phyloP scores from a whole-genome alignment of 2,888 invertebrate genomes.

The Drosophila seclusa region DNA sequence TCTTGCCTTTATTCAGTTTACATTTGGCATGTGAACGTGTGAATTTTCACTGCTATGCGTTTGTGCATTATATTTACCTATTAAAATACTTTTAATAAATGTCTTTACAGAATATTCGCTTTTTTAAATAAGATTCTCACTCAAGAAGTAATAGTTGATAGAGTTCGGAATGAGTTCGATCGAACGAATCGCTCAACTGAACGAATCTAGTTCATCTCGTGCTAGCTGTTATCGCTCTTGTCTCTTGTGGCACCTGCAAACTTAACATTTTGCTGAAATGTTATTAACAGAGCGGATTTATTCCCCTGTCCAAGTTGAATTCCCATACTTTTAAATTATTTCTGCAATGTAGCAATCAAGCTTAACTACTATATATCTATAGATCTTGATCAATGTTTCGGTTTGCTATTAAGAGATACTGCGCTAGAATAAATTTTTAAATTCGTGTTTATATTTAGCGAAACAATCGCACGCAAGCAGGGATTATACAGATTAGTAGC shows the following conservation, averaged over 20 bases:
- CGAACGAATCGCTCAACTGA: slow-evolving; percentile 15
- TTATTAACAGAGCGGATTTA: neutral
- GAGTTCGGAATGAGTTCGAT: slow-evolving; percentile 24
- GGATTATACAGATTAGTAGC: slow-evolving; percentile 3
- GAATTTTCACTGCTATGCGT: neutral
- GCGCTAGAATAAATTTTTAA: slow-evolving; percentile 2
- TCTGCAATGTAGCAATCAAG: neutral
- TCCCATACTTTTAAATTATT: neutral
- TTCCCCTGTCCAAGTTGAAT: neutral
- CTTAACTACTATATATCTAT: neutral
- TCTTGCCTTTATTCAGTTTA: neutral
- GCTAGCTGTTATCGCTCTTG: slow-evolving; percentile 5
- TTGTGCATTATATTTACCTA: slow-evolving; percentile 41
- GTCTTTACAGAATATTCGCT: slow-evolving; percentile 13
- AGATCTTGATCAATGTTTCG: neutral
- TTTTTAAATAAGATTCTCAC: slow-evolving; percentile 47
- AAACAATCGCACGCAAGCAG: neutral
- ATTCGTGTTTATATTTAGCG: slow-evolving; percentile 7
- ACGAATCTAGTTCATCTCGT: slow-evolving; percentile 19
- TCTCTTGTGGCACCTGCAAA: slow-evolving; percentile 9
- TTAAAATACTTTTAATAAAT: slow-evolving; percentile 22
- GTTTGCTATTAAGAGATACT: neutral
- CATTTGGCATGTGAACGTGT: neutral
- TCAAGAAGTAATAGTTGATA: slow-evolving; percentile 20
- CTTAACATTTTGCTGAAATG: slow-evolving; percentile 16